Conservation (phyloP, 2,888 invertebrate genomes). For the Pristionchus mayeri region DNA sequence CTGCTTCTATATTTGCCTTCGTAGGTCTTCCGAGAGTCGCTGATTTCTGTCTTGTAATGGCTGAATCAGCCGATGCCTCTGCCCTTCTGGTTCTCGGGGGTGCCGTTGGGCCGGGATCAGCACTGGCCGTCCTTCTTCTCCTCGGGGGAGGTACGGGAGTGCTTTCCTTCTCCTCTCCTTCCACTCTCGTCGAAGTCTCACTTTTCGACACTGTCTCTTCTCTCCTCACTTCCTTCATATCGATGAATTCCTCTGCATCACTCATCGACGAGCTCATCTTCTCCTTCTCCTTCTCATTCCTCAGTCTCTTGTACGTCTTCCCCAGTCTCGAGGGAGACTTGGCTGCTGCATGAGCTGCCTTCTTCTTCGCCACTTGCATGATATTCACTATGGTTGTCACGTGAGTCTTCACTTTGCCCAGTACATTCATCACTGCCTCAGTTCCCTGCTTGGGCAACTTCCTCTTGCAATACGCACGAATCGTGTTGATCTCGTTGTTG, state of each 20-base stretch:
- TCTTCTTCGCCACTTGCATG: constrained; percentile 53
- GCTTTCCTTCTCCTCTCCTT: not conserved
- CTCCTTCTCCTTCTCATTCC: constrained; percentile 10
- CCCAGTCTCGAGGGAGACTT: not conserved
- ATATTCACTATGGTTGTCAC: constrained; percentile 62
- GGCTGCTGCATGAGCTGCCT: constrained; percentile 25
- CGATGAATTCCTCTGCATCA: constrained; percentile 20
- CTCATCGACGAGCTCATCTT: not conserved
- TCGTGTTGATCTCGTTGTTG: constrained; percentile 71
- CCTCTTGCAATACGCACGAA: constrained; percentile 67
- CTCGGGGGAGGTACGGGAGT: constrained; percentile 48
- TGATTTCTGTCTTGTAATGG: not conserved
- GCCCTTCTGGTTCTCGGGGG: constrained; percentile 42
- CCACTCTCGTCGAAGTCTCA: too few species aligned
- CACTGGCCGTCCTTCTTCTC: constrained; percentile 44
- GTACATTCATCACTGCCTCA: constrained; percentile 69
- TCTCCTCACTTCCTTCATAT: not conserved
- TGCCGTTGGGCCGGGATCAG: constrained; percentile 31
- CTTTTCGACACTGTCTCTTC: constrained; percentile 30
- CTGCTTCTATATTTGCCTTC: constrained; percentile 50
- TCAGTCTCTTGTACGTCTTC: constrained; percentile 53
- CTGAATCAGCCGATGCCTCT: not conserved
- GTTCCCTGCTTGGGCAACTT: constrained; percentile 67
- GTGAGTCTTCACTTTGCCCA: constrained; percentile 63
- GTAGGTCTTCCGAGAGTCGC: not conserved